Conservation (phyloP, 2,888 invertebrate genomes). For the Carpatolechia fugitivella region DNA sequence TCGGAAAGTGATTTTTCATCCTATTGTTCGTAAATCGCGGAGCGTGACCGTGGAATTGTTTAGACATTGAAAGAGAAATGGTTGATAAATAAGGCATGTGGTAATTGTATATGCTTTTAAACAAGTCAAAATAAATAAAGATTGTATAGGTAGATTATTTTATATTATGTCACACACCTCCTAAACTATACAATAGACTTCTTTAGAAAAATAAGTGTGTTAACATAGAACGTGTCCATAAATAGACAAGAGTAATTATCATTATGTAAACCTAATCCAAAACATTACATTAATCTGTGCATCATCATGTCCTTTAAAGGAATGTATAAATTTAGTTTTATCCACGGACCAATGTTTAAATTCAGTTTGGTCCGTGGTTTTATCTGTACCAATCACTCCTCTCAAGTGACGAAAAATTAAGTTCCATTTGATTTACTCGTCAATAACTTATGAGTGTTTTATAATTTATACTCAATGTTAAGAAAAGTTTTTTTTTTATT, state of each 20-base stretch:
- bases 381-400: neutral
- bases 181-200: too few species aligned
- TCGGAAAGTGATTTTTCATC: neutral
- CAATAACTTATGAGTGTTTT: neutral
- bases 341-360: too few species aligned
- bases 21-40: slow-evolving; percentile 15
- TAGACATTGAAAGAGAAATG: slow-evolving; percentile 6
- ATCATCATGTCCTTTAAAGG: neutral
- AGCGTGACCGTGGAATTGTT: slow-evolving; percentile 11
- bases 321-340: neutral
- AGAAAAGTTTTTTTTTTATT: neutral
- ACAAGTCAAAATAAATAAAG: too few species aligned
- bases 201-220: too few species aligned
- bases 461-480: neutral
- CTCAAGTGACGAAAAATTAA: neutral
- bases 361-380: too few species aligned
- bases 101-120: too few species aligned
- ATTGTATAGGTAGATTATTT: too few species aligned
- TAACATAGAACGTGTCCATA: too few species aligned
- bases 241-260: neutral
- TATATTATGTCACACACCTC: too few species aligned
- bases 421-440: neutral
- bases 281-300: neutral
- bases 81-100: neutral
- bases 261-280: neutral